phyloP scores from a whole-genome alignment of 2,888 invertebrate species.

The Polietes domitor region DNA sequence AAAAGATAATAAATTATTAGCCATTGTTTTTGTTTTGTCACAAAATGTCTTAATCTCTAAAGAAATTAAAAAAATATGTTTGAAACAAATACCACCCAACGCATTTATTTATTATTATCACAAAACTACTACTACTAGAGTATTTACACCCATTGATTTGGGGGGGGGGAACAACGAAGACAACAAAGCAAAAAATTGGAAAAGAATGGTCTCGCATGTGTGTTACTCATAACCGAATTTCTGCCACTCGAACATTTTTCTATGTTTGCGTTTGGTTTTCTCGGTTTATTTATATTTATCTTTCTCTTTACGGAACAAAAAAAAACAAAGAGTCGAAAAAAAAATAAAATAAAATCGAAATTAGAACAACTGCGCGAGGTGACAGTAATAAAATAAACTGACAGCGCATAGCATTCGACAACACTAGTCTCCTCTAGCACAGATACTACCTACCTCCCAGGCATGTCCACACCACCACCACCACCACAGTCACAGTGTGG shows the following conservation, averaged over 20 bases:
- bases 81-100: not conserved
- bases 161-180: not conserved
- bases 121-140: not conserved
- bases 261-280: not conserved
- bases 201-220: not conserved
- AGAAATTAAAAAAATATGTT: not conserved
- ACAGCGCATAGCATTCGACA: constrained; percentile 11
- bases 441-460: not conserved
- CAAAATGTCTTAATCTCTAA: not conserved
- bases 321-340: not conserved
- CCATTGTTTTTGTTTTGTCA: not conserved
- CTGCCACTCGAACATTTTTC: not conserved
- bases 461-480: not conserved
- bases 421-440: too few relatives aligned
- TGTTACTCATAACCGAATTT: not conserved
- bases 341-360: constrained; percentile 4
- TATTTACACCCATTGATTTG: constrained; percentile 1
- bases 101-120: not conserved
- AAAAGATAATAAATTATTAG: not conserved
- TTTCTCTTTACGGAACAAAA: not conserved
- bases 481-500: not conserved
- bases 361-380: constrained; percentile 29
- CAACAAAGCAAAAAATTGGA: too few relatives aligned
- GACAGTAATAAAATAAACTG: constrained; percentile 36
- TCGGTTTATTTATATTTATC: constrained; percentile 9